phyloP scores from a whole-genome alignment of 1,140 invertebrate species.

The Drosophila grimshawi region DNA sequence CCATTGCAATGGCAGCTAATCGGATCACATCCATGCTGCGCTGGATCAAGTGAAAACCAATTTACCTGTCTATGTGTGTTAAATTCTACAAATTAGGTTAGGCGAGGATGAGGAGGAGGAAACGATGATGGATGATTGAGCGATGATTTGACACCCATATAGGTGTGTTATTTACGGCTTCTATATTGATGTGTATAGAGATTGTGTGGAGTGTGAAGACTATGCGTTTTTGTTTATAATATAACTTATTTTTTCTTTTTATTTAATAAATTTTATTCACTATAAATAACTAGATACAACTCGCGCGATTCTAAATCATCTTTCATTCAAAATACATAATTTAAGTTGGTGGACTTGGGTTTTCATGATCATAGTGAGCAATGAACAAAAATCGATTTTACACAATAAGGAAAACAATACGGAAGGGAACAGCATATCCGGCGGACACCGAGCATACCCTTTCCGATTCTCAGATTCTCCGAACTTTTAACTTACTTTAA shows the following conservation, averaged over 20 bases:
- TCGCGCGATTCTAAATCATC: slow-evolving; percentile 49
- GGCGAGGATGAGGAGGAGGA: background rate
- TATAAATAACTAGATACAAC: slow-evolving; percentile 75
- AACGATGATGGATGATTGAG: background rate
- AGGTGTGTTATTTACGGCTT: slow-evolving; percentile 4
- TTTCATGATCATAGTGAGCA: slow-evolving; percentile 14
- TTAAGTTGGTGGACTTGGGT: slow-evolving; percentile 47
- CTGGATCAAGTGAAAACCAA: slow-evolving; percentile 72
- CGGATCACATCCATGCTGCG: slow-evolving; percentile 88
- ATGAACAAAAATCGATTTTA: slow-evolving; percentile 21
- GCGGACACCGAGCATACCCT: slow-evolving; percentile 5
- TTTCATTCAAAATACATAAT: slow-evolving; percentile 44
- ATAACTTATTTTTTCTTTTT: slow-evolving; percentile 72
- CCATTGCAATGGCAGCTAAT: slow-evolving; percentile 88
- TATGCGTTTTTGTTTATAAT: slow-evolving; percentile 50
- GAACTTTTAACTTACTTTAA: background rate
- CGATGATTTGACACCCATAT: background rate
- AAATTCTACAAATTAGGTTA: slow-evolving; percentile 30
- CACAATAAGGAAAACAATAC: slow-evolving; percentile 12
- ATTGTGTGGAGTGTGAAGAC: slow-evolving; percentile 1
- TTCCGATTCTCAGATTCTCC: background rate
- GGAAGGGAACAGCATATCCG: slow-evolving; percentile 9
- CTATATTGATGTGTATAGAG: slow-evolving; percentile 6
- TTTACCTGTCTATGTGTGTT: slow-evolving; percentile 27
- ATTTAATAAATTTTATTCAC: slow-evolving; percentile 77